Evolutionary conservation across 2,888 invertebrate species (phyloP), one percentile per base, ranked within the genome.

Genomic region (Plutella xylostella): DNA sequence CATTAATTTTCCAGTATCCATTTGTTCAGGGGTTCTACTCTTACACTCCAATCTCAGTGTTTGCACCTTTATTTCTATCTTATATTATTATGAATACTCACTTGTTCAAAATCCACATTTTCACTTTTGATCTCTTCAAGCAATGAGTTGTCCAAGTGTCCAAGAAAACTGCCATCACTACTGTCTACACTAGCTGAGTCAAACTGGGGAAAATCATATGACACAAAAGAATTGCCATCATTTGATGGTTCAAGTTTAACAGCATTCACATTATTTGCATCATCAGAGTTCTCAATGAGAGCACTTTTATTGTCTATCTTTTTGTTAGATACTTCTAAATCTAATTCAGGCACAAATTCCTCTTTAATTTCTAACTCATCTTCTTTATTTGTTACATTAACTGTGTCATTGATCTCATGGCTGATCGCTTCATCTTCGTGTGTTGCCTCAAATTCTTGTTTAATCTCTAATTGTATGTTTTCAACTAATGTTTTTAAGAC

Each of bases 111-210:
- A n/a, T 52, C 75, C 76, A 37, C n/a, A 17, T 50, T 51, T 51
- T 78, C 76, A 2, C 74, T 56, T 45, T 58, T 59, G 14, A 65
- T 48, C 15, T 78, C 78, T 12, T 51, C 48, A 34, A 68, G 69
- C 40, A 82, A 51, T 52, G 79, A 80, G 0, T 75, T 65, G 45
- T 82, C 80, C 1, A 80, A 80, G 46, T 72, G 74, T 12, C 67
- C 68, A 20, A 82, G 52, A 0, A 75, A 80, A 0, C 59, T 54
- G 0, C 72, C 73, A 3, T 79, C 77, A 49, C 66, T 65, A 46
- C 79, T 80, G 21, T 78, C 76, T 56, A 75, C 68, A 46, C 75
- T 79, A 3, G 51, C 54, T 0, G 48, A 19, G 31, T 77, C 76
- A 49, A 69, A 69, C 45, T 58, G 64, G 0, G 72, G 68, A 54